Percentiles rank a stretch among this genome's conserved stretches.
These are phyloP conservation scores for Standfussiana lucernea DNA, from an alignment of 2,888 invertebrate species.

Conservation along the genomic window DNA sequence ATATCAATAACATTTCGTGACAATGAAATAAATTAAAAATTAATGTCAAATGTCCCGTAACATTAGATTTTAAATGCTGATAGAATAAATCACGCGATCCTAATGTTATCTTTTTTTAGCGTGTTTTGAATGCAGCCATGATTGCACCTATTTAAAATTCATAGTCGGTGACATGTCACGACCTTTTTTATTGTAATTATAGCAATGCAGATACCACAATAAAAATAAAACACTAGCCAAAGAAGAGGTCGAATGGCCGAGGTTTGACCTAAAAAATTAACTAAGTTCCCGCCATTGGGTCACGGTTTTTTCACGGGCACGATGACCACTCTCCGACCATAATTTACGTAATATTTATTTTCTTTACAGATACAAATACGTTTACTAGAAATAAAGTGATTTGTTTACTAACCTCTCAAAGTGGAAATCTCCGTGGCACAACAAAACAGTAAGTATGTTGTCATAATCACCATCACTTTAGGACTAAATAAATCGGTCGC, in stretches of 20 bases:
- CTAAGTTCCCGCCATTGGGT: slow-evolving; percentile 54
- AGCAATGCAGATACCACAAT: slow-evolving; percentile 16
- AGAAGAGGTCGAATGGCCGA: background rate
- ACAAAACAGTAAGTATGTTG: slow-evolving; percentile 69
- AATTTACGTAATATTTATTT: background rate
- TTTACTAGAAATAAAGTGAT: slow-evolving; percentile 45
- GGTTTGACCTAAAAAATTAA: slow-evolving; percentile 25
- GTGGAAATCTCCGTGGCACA: slow-evolving; percentile 71
- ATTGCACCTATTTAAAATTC: slow-evolving; percentile 31
- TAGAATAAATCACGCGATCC: slow-evolving; percentile 49
- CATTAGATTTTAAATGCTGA: slow-evolving; percentile 43
- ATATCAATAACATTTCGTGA: background rate
- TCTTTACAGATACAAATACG: background rate
- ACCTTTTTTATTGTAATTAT: slow-evolving; percentile 27
- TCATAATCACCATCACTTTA: slow-evolving; percentile 76
- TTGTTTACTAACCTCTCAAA: slow-evolving; percentile 86
- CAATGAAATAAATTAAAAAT: slow-evolving; percentile 10
- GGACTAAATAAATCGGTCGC: slow-evolving; percentile 71
- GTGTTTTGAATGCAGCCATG: slow-evolving; percentile 48
- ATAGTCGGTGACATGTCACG: slow-evolving; percentile 33
- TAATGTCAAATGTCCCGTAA: slow-evolving; percentile 32
- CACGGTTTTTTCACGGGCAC: slow-evolving; percentile 14
- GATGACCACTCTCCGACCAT: background rate
- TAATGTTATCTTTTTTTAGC: slow-evolving; percentile 31
- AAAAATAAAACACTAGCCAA: slow-evolving; percentile 27